These are phyloP conservation scores for Phalera bucephala DNA, from an alignment of 2,888 invertebrate genomes.

Conservation along the genomic window DNA sequence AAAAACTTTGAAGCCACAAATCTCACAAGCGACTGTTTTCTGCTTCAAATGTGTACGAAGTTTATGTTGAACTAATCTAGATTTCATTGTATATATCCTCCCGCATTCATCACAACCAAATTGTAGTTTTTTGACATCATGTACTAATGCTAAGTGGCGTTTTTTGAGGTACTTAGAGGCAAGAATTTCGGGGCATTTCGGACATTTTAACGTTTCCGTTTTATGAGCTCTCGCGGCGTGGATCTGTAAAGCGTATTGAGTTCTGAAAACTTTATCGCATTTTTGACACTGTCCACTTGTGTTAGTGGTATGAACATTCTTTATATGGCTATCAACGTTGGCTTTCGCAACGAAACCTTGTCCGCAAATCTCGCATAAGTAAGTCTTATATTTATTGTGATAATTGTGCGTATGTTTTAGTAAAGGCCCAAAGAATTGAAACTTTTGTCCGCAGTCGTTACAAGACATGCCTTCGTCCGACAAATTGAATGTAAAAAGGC, in stretches of 20 bases:
- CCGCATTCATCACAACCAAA: conserved; percentile 61
- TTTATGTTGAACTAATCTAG: conserved; percentile 52
- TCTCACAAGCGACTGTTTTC: conserved; percentile 52
- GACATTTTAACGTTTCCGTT: conserved; percentile 42
- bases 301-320: conserved; percentile 40
- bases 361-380: conserved; percentile 60
- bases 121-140: conserved; percentile 55
- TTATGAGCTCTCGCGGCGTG: conserved; percentile 33
- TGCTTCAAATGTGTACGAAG: conserved; percentile 61
- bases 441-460: conserved; percentile 47
- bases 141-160: conserved; percentile 57
- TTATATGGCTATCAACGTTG: conserved; percentile 53
- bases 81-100: conserved; percentile 50
- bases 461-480: conserved; percentile 48
- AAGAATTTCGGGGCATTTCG: conserved; percentile 56
- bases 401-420: conserved; percentile 46
- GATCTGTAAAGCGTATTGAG: conserved; percentile 30
- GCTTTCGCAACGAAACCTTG: conserved; percentile 53
- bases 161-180: conserved; percentile 54
- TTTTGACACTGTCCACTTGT: conserved; percentile 29
- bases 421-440: conserved; percentile 50
- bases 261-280: conserved; percentile 42
- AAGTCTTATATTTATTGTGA: conserved; percentile 46
- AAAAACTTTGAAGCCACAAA: conserved; percentile 65
- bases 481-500: conserved; percentile 44